phyloP scores from a whole-genome alignment of 1,140 invertebrate genomes.

The Drosophila miranda region DNA sequence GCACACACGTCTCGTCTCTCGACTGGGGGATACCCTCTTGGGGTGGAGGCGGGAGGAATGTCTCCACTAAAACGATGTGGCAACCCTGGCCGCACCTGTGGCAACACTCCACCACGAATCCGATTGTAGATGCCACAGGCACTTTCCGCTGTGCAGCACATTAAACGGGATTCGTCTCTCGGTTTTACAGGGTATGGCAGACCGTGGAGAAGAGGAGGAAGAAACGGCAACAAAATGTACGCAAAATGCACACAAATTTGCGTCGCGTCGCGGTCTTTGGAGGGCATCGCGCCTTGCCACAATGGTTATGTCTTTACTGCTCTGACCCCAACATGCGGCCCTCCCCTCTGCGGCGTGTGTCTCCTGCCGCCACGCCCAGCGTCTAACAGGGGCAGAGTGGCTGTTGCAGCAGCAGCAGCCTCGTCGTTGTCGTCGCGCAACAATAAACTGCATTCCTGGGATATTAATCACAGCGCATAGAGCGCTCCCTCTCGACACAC shows the following conservation, averaged over 20 bases:
- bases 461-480: constrained; percentile 62
- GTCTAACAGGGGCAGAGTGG: not conserved
- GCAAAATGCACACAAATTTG: constrained; percentile 70
- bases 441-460: constrained; percentile 75
- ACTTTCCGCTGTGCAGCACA: too few species aligned
- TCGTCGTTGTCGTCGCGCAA: constrained; percentile 46
- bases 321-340: constrained; percentile 33
- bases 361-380: constrained; percentile 26
- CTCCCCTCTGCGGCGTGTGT: too few species aligned
- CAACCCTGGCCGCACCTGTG: too few species aligned
- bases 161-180: too few species aligned
- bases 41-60: too few species aligned
- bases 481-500: constrained; percentile 16
- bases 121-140: too few species aligned
- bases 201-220: constrained; percentile 1
- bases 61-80: too few species aligned
- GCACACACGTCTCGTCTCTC: too few species aligned
- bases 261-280: constrained; percentile 40
- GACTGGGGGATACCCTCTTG: too few species aligned
- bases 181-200: constrained; percentile 1
- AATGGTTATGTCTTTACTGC: constrained; percentile 5
- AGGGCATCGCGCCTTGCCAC: constrained; percentile 4
- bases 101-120: too few species aligned
- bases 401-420: constrained; percentile 1
- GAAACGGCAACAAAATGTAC: constrained; percentile 8